phyloP scores from a whole-genome alignment of 2,888 invertebrate genomes.

The Microchrysa polita region DNA sequence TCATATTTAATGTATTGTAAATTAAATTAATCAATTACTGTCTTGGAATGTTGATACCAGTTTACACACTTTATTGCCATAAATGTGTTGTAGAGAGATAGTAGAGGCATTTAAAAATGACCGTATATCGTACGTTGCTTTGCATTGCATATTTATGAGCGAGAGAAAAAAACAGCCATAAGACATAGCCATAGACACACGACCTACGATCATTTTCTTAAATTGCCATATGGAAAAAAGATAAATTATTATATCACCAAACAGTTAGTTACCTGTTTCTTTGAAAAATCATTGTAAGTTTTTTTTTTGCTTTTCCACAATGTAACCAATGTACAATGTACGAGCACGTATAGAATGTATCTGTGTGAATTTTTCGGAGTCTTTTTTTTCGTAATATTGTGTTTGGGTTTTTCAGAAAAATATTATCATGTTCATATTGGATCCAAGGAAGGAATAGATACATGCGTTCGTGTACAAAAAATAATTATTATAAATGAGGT shows the following conservation, averaged over 20 bases:
- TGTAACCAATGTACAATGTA: neutral
- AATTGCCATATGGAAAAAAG: neutral
- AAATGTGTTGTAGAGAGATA: too few relatives aligned
- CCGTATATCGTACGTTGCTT: neutral
- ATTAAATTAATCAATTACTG: constrained; percentile 5
- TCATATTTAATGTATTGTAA: constrained; percentile 8
- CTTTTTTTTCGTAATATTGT: neutral
- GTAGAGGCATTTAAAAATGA: neutral
- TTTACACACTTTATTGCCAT: neutral
- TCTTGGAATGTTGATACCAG: neutral
- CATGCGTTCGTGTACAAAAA: too few relatives aligned
- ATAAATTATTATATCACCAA: constrained; percentile 25
- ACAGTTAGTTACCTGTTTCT: constrained; percentile 26
- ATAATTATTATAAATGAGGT: constrained; percentile 41
- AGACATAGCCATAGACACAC: too few relatives aligned
- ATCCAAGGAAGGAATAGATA: too few relatives aligned
- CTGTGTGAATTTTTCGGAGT: neutral
- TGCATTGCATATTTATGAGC: neutral
- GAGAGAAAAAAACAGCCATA: too few relatives aligned
- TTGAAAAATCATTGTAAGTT: constrained; percentile 19
- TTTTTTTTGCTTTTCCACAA: neutral
- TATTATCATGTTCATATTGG: too few relatives aligned
- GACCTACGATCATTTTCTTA: too few relatives aligned
- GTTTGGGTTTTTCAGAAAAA: too few relatives aligned
- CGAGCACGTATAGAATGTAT: too few relatives aligned